Evolutionary conservation across 2,888 invertebrate genomes (phyloP).

Genomic region (Eucera pruinosa): DNA sequence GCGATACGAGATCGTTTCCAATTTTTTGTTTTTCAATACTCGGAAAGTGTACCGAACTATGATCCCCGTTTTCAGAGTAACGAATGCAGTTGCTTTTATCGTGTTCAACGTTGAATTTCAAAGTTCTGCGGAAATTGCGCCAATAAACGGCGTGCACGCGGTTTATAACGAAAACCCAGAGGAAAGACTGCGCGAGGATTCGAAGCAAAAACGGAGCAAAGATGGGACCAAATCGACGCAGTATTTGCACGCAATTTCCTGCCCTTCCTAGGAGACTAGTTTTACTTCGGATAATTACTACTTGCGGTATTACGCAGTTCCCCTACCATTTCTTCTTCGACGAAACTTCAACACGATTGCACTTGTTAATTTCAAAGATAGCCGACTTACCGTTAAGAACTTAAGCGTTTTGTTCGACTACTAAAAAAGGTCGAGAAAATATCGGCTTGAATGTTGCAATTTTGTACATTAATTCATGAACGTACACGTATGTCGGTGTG

Average conservation of each 20-base stretch:
- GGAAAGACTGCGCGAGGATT: not conserved
- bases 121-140: not conserved
- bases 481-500: not conserved
- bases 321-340: not conserved
- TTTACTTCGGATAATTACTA: conserved; percentile 35
- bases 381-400: conserved; percentile 8
- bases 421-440: conserved; percentile 15
- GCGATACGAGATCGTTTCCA: too few relatives aligned
- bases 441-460: not conserved
- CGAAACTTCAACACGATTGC: conserved; percentile 21
- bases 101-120: not conserved
- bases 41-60: too few relatives aligned
- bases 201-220: not conserved
- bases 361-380: conserved; percentile 29
- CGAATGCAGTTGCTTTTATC: not conserved
- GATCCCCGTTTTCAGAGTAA: too few relatives aligned
- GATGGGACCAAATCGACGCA: conserved; percentile 30
- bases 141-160: not conserved
- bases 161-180: not conserved
- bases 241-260: conserved; percentile 13
- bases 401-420: conserved; percentile 17
- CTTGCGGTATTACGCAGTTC: conserved; percentile 3
- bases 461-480: conserved; percentile 1
- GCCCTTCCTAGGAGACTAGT: conserved; percentile 6
- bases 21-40: too few relatives aligned